A percentile compares a stretch with the other conserved stretches of the same genome.
Evolutionary conservation across 1,140 invertebrate species (phyloP).

Genomic region (Nylanderia fulva): DNA sequence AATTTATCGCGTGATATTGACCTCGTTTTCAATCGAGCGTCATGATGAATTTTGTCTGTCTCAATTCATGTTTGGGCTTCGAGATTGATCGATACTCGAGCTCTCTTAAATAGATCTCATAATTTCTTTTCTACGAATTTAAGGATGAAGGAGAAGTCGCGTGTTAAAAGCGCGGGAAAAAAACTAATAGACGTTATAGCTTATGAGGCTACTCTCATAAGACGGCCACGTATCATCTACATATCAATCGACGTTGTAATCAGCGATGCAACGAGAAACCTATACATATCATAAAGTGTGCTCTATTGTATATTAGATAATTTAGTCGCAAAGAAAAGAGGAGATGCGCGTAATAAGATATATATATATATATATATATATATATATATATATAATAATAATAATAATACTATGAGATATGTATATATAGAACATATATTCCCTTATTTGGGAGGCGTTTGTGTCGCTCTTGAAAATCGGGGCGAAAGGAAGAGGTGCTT

Average conservation of each 20-base stretch:
- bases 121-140: slow-evolving; percentile 27
- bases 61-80: background rate
- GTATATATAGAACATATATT: slow-evolving; percentile 63
- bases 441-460: background rate
- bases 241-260: slow-evolving; percentile 82
- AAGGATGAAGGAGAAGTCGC: background rate
- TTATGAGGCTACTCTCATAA: slow-evolving; percentile 47
- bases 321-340: slow-evolving; percentile 47
- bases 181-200: slow-evolving; percentile 40
- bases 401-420: slow-evolving; percentile 47
- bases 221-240: slow-evolving; percentile 76
- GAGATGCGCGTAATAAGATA: slow-evolving; percentile 11
- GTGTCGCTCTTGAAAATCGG: slow-evolving; percentile 4
- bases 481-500: background rate
- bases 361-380: no score
- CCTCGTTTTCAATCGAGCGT: background rate
- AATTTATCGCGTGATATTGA: background rate
- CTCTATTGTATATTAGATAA: slow-evolving; percentile 74
- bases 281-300: slow-evolving; percentile 84
- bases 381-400: no score
- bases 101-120: slow-evolving; percentile 2
- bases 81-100: background rate
- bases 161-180: background rate
- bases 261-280: slow-evolving; percentile 77
- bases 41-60: background rate